Base-by-base conservation (phyloP, 2,797 vertebrate species). In the Hydrocynus forskahlii region DNA sequence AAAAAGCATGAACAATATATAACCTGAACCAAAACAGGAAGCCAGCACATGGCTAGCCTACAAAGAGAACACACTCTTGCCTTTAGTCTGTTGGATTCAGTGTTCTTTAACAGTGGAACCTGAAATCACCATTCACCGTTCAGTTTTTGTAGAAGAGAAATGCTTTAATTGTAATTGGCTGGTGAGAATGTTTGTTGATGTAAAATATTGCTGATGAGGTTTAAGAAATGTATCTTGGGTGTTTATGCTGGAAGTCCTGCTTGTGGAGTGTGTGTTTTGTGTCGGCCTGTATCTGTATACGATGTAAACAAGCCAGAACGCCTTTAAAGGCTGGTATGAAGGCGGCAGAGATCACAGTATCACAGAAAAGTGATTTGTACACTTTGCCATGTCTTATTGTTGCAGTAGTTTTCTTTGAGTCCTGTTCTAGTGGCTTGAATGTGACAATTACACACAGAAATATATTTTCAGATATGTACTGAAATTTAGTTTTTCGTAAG, bases 381-480 rank as follows among this genome's bases (percentile, higher is more conserved):
- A 48, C 63, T 75, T 43, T 12, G 25, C 10, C 7, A 38, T 16
- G 67, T 3, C 23, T 19, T 25, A 38, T 52, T 59, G 7, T 9
- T 79, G 64, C 50, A 50, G 69, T 81, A 79, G 35, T 64, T 57
- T 59, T 55, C 43, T 43, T 60, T 74, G 19, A 48, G 60, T 69
- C 59, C 40, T 62, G 66, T 50, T 63, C 74, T 74, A 50, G 43
- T 57, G 29, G 4, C 45, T 40, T 76, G 66, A 75, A 68, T 57
- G 55, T 54, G 55, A 62, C 4, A 62, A 76, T 43, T 29, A 78
- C 48, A 57, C n/a, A 9, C 45, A 71, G 48, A 13, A 62, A 17
- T 85, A 75, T 84, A 78, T 87, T 81, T 79, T 82, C 70, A 63
- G 78, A 76, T 82, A 71, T 77, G 38, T 69, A 59, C 64, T 76